Evolutionary conservation across 64 coral and sea anemone genomes (phyloP), one percentile per base, ranked within the genome.

Genomic region (Montipora foliosa): DNA sequence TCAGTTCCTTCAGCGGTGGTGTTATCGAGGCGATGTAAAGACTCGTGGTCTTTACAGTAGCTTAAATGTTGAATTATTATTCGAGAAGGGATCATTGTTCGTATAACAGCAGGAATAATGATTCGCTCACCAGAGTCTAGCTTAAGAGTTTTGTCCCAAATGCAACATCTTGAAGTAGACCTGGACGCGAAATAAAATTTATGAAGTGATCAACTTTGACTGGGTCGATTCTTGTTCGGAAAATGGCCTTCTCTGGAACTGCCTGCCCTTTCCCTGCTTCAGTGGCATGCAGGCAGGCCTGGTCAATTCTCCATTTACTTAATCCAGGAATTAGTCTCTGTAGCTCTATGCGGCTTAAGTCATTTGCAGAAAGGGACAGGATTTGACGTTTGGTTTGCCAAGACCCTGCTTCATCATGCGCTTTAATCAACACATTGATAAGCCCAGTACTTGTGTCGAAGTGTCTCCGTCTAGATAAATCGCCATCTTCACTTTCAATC

Each of bases 41-140:
- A 75, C 44, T 50, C 21, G 11, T 75, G 47, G 9, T 53, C 11
- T 7, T 75, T 72, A 12, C 87, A 85, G 44, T 85, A 85, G 29
- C 7, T 22, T 10, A 8, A 15, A 24, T 68, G 67, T 12, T 62
- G 82, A 7, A 1, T n/a, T 10, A 75, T 75, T 8, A 75, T 53
- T 17, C 87, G 11, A 68, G 87, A 89, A 12, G 68, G 87, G 13
- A 89, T 89, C 44, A 76, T n/a, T 21, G 87, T 89, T 89, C 68
- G 74, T 49, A 89, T 76, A 8, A 89, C 87, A 19, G 87, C 87
- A 1, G 87, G 87, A 25, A 89, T 89, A 12, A 57, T 64, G 60
- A 64, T 64, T 3, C 14, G 60, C 60, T 64, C 14, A 15, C 60
- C 60, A 64, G 9, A 64, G 60, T 64, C 60, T 13, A 64, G 60